Conservation (phyloP, 2,797 vertebrate genomes). For the Eutrigla gurnardus region DNA sequence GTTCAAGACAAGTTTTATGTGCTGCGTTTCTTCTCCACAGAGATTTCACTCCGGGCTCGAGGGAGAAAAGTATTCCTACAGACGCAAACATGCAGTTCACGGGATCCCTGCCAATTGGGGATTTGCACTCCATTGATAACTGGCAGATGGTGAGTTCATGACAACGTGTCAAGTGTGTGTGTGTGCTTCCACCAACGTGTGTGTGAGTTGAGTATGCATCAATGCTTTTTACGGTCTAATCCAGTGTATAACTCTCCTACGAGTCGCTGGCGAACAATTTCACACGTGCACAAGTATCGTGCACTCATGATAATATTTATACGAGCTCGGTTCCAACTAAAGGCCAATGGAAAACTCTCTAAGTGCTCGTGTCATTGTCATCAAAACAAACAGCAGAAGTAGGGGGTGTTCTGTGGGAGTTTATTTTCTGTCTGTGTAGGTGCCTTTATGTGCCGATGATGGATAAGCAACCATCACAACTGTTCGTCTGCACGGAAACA, state of each 20-base stretch:
- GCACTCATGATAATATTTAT: constrained; percentile 60
- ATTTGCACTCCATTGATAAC: constrained; percentile 69
- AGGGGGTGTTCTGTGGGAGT: constrained; percentile 19
- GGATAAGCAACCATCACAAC: constrained; percentile 23
- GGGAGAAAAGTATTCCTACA: constrained; percentile 36
- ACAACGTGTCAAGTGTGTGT: constrained; percentile 70
- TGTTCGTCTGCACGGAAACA: constrained; percentile 22
- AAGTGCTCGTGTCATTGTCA: constrained; percentile 13
- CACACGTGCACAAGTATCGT: constrained; percentile 51
- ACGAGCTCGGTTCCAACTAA: constrained; percentile 40
- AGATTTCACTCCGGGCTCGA: not conserved
- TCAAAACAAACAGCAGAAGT: constrained; percentile 48
- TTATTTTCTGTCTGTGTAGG: constrained; percentile 35
- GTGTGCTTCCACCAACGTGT: constrained; percentile 16
- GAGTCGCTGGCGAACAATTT: constrained; percentile 54
- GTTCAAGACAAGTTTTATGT: constrained; percentile 15
- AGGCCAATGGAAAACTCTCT: constrained; percentile 49
- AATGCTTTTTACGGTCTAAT: constrained; percentile 16
- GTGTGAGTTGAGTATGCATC: constrained; percentile 11
- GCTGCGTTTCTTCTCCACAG: not conserved
- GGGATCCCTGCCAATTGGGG: constrained; percentile 48
- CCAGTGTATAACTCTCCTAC: constrained; percentile 54
- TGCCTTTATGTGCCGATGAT: constrained; percentile 9
- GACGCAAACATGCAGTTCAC: constrained; percentile 36
- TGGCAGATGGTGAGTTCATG: constrained; percentile 72